These are phyloP conservation scores for Synanceia verrucosa DNA, from an alignment of 2,797 vertebrate genomes.

Conservation along the genomic window DNA sequence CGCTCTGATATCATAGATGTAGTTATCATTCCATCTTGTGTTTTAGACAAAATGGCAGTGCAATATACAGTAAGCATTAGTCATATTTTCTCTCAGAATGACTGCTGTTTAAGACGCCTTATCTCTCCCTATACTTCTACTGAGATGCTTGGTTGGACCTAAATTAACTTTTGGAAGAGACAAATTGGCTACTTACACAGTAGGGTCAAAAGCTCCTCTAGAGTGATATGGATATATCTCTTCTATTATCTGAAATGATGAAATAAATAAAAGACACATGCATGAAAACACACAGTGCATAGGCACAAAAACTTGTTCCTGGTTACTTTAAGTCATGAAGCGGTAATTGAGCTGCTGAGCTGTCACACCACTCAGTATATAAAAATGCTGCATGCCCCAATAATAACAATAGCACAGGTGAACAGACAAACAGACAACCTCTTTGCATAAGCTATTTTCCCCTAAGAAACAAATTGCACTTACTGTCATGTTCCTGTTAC, in stretches of 20 bases:
- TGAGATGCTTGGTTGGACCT: slow-evolving; percentile 34
- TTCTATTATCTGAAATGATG: not conserved
- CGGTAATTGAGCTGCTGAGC: not conserved
- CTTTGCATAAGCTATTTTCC: not conserved
- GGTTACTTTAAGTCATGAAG: not conserved
- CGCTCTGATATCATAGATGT: slow-evolving; percentile 61
- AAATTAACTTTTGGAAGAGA: slow-evolving; percentile 47
- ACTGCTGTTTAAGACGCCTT: slow-evolving; percentile 46
- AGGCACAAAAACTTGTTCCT: not conserved
- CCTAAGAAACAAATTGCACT: not conserved
- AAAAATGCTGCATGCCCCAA: not conserved
- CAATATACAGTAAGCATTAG: slow-evolving; percentile 24
- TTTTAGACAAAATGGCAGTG: slow-evolving; percentile 47
- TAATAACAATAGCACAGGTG: not conserved
- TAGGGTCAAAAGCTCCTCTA: not conserved
- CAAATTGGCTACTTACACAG: slow-evolving; percentile 43
- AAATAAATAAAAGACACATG: not conserved
- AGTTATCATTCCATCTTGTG: slow-evolving; percentile 57
- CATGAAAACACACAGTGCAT: not conserved
- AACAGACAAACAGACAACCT: not conserved
- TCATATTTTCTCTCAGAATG: slow-evolving; percentile 40
- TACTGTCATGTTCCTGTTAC: too few relatives aligned
- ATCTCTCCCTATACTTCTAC: slow-evolving; percentile 36
- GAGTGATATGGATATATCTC: not conserved
- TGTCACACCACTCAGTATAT: not conserved